Percentiles rank a stretch among this genome's conserved stretches.
These are phyloP conservation scores for Idris sp. DNA, from an alignment of 1,140 invertebrate species.

Conservation along the genomic window DNA sequence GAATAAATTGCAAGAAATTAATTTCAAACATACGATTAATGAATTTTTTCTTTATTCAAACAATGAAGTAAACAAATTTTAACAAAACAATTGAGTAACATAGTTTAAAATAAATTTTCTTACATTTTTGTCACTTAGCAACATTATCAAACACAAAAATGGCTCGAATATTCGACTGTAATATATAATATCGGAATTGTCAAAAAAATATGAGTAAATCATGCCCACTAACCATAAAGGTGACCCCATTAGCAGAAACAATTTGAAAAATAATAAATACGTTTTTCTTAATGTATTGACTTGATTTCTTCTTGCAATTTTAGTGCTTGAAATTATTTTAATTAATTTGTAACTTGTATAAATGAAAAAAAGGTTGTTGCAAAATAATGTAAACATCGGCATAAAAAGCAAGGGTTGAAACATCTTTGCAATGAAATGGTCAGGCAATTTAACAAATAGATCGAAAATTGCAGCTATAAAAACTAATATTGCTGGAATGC, in stretches of 20 bases:
- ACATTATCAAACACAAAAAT: too few species aligned
- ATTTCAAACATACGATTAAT: too few species aligned
- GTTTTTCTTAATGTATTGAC: slow-evolving; percentile 59
- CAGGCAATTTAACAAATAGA: slow-evolving; percentile 57
- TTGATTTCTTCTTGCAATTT: slow-evolving; percentile 63
- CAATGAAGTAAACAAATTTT: too few species aligned
- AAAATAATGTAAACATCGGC: slow-evolving; percentile 62
- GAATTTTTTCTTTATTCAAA: too few species aligned
- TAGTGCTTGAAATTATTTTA: slow-evolving; percentile 62
- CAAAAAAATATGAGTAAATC: slow-evolving; percentile 62
- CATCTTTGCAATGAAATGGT: slow-evolving; percentile 62
- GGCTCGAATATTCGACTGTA: too few species aligned
- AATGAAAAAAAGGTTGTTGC: slow-evolving; percentile 67
- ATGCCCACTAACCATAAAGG: slow-evolving; percentile 72
- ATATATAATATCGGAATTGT: too few species aligned
- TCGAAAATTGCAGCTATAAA: slow-evolving; percentile 63
- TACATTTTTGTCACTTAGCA: too few species aligned
- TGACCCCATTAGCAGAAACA: slow-evolving; percentile 70
- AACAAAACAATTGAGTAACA: too few species aligned
- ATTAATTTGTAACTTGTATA: slow-evolving; percentile 67
- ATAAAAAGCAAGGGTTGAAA: slow-evolving; percentile 66
- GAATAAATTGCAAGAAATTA: too few species aligned
- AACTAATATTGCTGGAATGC: slow-evolving; percentile 56
- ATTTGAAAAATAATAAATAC: slow-evolving; percentile 66
- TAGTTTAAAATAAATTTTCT: too few species aligned